Percentiles rank a stretch among this genome's conserved stretches.
Conservation (phyloP, 1,140 invertebrate species). For the Eupristina koningsbergeri region DNA sequence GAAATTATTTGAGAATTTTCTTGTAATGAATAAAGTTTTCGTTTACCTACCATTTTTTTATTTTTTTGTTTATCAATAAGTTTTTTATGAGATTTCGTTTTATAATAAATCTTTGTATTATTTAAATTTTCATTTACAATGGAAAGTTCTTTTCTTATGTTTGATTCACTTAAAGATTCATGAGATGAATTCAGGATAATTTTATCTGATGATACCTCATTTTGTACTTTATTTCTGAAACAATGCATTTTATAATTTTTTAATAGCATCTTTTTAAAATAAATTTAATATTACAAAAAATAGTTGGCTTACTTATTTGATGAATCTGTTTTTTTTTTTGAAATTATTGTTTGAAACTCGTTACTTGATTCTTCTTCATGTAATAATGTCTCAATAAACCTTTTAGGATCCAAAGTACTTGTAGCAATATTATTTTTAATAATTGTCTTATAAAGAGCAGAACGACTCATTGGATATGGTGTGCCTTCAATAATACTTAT, state of each 20-base stretch:
- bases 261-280: neutral
- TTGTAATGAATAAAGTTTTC: constrained; percentile 57
- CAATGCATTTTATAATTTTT: constrained; percentile 27
- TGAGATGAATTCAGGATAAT: constrained; percentile 54
- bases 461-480: constrained; percentile 53
- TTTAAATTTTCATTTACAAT: constrained; percentile 55
- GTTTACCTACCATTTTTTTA: constrained; percentile 51
- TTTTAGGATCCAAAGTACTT: constrained; percentile 41
- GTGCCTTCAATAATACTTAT: constrained; percentile 53
- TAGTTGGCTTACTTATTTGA: constrained; percentile 34
- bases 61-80: constrained; percentile 35
- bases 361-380: constrained; percentile 31
- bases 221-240: constrained; percentile 53
- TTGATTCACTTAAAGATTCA: constrained; percentile 42
- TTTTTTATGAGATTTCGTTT: constrained; percentile 21
- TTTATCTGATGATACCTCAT: constrained; percentile 45
- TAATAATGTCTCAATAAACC: constrained; percentile 20
- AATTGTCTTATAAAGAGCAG: constrained; percentile 48
- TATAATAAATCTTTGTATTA: constrained; percentile 44
- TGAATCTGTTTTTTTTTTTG: constrained; percentile 29
- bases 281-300: constrained; percentile 23
- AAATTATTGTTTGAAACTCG: constrained; percentile 12
- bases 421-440: constrained; percentile 49
- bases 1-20: constrained; percentile 60
- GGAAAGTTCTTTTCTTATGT: constrained; percentile 23